Conservation (phyloP, 35 echinoderm and acorn worm species). For the Patiria miniata region DNA sequence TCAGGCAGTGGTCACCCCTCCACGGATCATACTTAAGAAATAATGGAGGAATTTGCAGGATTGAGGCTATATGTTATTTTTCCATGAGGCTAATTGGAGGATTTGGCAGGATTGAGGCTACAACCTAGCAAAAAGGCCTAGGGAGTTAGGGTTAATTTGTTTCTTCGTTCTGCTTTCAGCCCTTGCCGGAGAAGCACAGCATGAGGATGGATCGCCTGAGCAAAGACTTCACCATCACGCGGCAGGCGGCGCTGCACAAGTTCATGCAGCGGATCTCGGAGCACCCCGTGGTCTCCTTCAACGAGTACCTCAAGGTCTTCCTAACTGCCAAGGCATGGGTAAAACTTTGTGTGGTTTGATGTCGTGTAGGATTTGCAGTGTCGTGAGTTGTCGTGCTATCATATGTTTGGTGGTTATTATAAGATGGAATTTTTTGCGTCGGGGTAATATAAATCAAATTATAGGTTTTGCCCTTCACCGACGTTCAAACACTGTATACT, state of each 20-base stretch:
- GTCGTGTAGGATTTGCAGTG: constrained; percentile 14
- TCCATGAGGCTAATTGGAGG: no score
- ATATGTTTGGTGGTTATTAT: not conserved
- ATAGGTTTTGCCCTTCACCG: no score
- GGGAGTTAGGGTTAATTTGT: no score
- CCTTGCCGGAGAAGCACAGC: constrained; percentile 95
- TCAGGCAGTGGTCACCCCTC: no score
- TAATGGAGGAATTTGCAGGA: no score
- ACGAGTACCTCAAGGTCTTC: constrained; percentile 91
- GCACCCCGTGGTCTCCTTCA: constrained; percentile 90
- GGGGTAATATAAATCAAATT: no score
- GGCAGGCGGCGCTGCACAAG: constrained; percentile 86
- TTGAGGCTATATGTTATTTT: no score
- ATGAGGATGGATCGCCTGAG: constrained; percentile 81
- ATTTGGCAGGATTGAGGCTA: no score
- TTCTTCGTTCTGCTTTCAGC: constrained; percentile 52
- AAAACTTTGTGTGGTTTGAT: constrained; percentile 61
- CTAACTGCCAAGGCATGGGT: constrained; percentile 99
- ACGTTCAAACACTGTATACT: no score
- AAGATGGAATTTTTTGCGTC: no score
- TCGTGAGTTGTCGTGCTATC: not conserved
- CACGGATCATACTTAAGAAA: no score
- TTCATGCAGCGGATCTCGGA: constrained; percentile 88
- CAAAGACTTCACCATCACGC: constrained; percentile 61
- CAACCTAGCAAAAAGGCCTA: no score